A percentile compares a stretch with the other conserved stretches of the same genome.
Conservation (phyloP, 2,888 invertebrate species). For the Candidula unifasciata region DNA sequence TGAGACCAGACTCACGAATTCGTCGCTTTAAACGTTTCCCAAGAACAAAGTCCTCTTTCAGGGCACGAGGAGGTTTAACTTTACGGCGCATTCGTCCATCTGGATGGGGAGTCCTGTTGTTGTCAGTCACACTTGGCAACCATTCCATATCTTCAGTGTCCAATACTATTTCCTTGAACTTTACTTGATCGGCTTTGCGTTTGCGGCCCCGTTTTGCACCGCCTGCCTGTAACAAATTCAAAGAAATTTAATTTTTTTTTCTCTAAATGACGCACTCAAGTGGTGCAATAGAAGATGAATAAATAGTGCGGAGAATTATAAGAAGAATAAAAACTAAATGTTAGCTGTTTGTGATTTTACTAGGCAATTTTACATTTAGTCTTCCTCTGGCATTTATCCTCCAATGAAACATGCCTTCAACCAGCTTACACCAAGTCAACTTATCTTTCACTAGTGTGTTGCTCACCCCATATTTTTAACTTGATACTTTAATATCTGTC, state of each 20-base stretch:
- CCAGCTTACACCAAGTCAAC: no score
- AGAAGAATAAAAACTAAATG: no score
- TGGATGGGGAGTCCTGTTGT: slow-evolving; percentile 54
- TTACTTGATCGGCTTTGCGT: slow-evolving; percentile 55
- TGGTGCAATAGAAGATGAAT: not conserved
- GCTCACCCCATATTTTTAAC: no score
- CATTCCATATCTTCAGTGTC: slow-evolving; percentile 65
- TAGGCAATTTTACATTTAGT: no score
- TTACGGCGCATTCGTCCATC: slow-evolving; percentile 62
- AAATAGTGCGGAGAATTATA: not conserved
- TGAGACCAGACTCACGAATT: slow-evolving; percentile 4
- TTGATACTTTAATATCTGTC: no score
- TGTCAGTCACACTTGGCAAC: slow-evolving; percentile 57
- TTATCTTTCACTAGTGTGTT: no score
- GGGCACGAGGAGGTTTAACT: slow-evolving; percentile 65
- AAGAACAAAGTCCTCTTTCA: slow-evolving; percentile 69
- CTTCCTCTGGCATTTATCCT: no score
- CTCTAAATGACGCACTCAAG: not conserved
- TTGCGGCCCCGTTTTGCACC: slow-evolving; percentile 64
- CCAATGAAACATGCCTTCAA: no score
- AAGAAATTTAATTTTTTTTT: no score
- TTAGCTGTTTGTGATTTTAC: no score
- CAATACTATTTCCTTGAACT: slow-evolving; percentile 48
- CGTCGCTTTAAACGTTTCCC: slow-evolving; percentile 57
- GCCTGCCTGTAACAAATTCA: slow-evolving; percentile 35